phyloP scores from a whole-genome alignment of 2,113 vertebrate species.

The Thunnus maccoyii region DNA sequence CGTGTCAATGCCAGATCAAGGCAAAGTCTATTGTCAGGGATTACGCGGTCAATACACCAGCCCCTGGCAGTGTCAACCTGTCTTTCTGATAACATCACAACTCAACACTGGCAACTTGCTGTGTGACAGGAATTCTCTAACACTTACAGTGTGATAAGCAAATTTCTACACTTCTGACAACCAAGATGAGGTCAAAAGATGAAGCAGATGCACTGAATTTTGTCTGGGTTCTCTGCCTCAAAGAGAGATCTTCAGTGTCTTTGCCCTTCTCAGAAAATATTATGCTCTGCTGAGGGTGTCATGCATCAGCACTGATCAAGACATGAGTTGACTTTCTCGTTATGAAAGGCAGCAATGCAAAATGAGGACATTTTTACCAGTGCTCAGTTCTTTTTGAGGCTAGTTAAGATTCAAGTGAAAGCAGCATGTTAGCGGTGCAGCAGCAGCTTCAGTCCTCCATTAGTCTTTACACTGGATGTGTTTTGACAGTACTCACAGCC shows the following conservation, averaged over 20 bases:
- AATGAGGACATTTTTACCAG: too few species aligned
- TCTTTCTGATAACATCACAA: slow-evolving; percentile 53
- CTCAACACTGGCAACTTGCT: slow-evolving; percentile 21
- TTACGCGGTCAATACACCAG: slow-evolving; percentile 67
- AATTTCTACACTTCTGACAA: not conserved
- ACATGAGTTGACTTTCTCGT: not conserved
- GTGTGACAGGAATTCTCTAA: slow-evolving; percentile 3
- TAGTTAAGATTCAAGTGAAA: too few species aligned
- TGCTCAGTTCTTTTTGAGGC: too few species aligned
- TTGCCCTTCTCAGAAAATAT: too few species aligned
- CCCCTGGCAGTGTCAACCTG: slow-evolving; percentile 30
- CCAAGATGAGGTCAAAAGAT: not conserved
- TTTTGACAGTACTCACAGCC: too few species aligned
- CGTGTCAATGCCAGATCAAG: slow-evolving; percentile 71
- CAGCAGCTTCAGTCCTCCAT: too few species aligned
- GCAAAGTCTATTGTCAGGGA: slow-evolving; percentile 72
- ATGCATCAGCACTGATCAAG: not conserved
- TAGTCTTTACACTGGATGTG: too few species aligned
- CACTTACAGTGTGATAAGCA: not conserved
- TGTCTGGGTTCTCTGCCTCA: not conserved
- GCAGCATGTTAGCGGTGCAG: too few species aligned
- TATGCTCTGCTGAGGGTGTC: too few species aligned
- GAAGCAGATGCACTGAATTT: not conserved
- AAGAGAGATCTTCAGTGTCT: not conserved
- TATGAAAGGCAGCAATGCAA: too few species aligned